A percentile compares a stretch with the other conserved stretches of the same genome.
Evolutionary conservation across 2,113 vertebrate species (phyloP).

Genomic region (Callionymus lyra): DNA sequence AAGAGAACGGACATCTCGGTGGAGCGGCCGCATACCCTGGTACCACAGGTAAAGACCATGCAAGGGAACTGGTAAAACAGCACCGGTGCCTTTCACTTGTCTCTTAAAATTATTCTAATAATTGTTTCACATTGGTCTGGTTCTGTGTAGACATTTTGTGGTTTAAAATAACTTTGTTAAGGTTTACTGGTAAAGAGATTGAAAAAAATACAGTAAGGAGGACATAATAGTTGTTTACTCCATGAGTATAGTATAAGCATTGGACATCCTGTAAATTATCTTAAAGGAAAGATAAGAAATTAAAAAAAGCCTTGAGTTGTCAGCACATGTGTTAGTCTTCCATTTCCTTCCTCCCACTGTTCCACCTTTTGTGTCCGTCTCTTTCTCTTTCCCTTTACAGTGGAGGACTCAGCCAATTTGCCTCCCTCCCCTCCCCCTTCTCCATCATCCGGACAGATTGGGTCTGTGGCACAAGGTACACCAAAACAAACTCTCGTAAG

Average conservation of each 20-base stretch:
- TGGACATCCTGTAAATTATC: neutral
- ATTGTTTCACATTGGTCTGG: no score
- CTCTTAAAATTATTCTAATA: no score
- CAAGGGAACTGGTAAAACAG: no score
- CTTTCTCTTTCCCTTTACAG: constrained; percentile 63
- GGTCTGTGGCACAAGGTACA: constrained; percentile 82
- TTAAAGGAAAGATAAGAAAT: neutral
- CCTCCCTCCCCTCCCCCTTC: constrained; percentile 94
- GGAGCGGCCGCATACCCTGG: constrained; percentile 37
- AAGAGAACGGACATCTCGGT: constrained; percentile 55
- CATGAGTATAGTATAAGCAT: neutral
- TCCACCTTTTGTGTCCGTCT: constrained; percentile 44
- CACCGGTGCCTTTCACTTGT: no score
- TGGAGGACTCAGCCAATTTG: constrained; percentile 88
- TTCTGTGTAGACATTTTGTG: no score
- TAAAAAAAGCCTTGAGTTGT: constrained; percentile 1
- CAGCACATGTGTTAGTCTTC: constrained; percentile 11
- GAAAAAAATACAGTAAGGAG: no score
- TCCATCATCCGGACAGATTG: constrained; percentile 84
- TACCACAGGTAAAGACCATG: constrained; percentile 31
- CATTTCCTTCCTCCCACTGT: constrained; percentile 48
- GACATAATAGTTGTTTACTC: no score
- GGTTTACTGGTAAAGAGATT: no score
- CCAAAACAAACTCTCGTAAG: constrained; percentile 16
- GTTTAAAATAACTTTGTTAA: no score